Conservation (phyloP, 2,113 vertebrate species). For the Sceloporus tristichus region DNA sequence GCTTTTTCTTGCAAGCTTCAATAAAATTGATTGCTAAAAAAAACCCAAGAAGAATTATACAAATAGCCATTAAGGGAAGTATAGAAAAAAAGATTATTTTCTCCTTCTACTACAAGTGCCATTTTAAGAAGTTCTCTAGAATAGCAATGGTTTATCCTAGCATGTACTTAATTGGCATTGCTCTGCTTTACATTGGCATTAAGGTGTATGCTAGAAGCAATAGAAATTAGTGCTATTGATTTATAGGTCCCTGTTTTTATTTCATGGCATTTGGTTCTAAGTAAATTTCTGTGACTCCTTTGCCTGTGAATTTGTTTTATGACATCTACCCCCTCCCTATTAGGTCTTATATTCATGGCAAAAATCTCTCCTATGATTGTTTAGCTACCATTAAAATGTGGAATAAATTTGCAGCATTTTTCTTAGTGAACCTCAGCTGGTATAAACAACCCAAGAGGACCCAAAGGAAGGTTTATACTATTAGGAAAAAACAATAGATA, state of each 20-base stretch:
- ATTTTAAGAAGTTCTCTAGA: slow-evolving; percentile 40
- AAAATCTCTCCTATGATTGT: not conserved
- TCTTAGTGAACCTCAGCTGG: not conserved
- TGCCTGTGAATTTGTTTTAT: not conserved
- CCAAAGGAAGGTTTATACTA: not conserved
- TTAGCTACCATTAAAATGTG: not conserved
- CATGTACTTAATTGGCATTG: slow-evolving; percentile 34
- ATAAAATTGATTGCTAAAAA: slow-evolving; percentile 38
- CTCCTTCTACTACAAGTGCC: not conserved
- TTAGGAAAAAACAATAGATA: not conserved
- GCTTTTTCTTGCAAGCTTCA: slow-evolving; percentile 12
- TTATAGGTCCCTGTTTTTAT: slow-evolving; percentile 22
- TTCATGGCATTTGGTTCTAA: slow-evolving; percentile 5
- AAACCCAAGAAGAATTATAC: slow-evolving; percentile 11
- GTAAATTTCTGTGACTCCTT: slow-evolving; percentile 7
- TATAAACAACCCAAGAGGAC: not conserved
- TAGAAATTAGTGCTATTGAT: slow-evolving; percentile 47
- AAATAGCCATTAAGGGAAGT: not conserved
- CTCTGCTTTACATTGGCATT: slow-evolving; percentile 28
- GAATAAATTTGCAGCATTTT: not conserved
- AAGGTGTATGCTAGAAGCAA: slow-evolving; percentile 41
- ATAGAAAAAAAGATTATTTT: slow-evolving; percentile 39
- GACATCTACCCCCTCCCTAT: not conserved
- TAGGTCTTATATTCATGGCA: slow-evolving; percentile 10
- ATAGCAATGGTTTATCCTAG: slow-evolving; percentile 40